phyloP scores from a whole-genome alignment of 2,113 vertebrate species.

The Scartelaos histophorus region DNA sequence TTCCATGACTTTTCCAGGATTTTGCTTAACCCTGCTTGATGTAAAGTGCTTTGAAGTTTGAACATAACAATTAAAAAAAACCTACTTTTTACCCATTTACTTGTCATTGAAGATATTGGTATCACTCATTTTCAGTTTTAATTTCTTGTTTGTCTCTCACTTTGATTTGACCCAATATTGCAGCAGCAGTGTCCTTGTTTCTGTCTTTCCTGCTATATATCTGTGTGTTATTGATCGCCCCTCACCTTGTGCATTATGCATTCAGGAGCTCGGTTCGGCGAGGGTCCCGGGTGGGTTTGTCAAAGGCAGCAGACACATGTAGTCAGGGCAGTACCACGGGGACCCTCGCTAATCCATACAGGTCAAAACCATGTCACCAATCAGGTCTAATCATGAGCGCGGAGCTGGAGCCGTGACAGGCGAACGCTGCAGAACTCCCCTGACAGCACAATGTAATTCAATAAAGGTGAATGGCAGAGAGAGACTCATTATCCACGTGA shows the following conservation, averaged over 20 bases:
- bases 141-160: too few relatives aligned
- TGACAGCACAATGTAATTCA: slow-evolving; percentile 51
- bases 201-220: not conserved
- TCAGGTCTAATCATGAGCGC: slow-evolving; percentile 69
- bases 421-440: slow-evolving; percentile 49
- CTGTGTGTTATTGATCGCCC: slow-evolving; percentile 63
- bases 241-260: slow-evolving; percentile 73
- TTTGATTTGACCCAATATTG: not conserved
- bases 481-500: slow-evolving; percentile 64
- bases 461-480: slow-evolving; percentile 56
- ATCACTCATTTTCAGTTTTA: too few relatives aligned
- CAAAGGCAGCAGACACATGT: slow-evolving; percentile 67
- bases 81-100: too few relatives aligned
- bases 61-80: too few relatives aligned
- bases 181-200: slow-evolving; percentile 1
- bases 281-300: slow-evolving; percentile 62
- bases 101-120: too few relatives aligned
- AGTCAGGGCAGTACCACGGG: slow-evolving; percentile 55
- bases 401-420: slow-evolving; percentile 57
- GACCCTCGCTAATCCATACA: slow-evolving; percentile 70
- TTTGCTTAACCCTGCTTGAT: too few relatives aligned
- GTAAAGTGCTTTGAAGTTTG: too few relatives aligned
- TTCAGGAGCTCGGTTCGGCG: slow-evolving; percentile 58
- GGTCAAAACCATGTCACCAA: slow-evolving; percentile 72
- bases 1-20: too few relatives aligned